These are phyloP conservation scores for Apodemia mormo DNA, from an alignment of 2,888 invertebrate genomes.

Conservation along the genomic window DNA sequence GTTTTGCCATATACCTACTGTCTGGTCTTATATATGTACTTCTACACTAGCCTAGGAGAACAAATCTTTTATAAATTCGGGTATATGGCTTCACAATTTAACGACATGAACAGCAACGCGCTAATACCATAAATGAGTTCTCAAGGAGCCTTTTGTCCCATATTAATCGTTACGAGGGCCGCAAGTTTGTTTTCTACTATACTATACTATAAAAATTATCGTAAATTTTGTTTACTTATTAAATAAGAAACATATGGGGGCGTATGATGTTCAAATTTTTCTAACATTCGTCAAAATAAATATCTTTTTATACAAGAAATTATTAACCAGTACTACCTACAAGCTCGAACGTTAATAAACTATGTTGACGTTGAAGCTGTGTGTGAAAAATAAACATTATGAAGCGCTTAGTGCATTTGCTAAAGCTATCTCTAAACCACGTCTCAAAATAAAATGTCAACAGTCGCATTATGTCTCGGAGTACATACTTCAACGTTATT, in stretches of 20 bases:
- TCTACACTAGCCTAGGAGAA: no score
- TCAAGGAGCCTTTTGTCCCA: no score
- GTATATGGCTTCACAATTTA: no score
- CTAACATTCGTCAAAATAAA: slow-evolving; percentile 24
- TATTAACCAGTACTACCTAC: slow-evolving; percentile 52
- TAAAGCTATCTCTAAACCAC: slow-evolving; percentile 68
- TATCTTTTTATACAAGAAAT: slow-evolving; percentile 36
- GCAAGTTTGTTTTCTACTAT: no score
- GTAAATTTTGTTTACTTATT: slow-evolving; percentile 37
- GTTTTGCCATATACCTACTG: no score
- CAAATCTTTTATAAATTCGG: no score
- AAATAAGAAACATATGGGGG: neutral
- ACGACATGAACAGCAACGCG: no score
- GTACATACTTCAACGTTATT: slow-evolving; percentile 53
- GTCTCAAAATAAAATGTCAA: slow-evolving; percentile 72
- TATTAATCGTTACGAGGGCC: no score
- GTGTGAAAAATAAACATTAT: slow-evolving; percentile 68
- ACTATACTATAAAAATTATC: no score
- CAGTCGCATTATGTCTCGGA: slow-evolving; percentile 61
- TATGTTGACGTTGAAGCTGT: slow-evolving; percentile 61
- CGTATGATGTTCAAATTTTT: neutral
- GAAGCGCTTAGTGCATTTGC: slow-evolving; percentile 68
- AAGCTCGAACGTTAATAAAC: slow-evolving; percentile 58
- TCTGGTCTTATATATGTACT: no score
- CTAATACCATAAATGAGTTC: no score